Percentiles rank a stretch among this genome's conserved stretches.
These are phyloP conservation scores for Leucoraja ocellata DNA, from an alignment of 2,797 vertebrate species.

Conservation along the genomic window DNA sequence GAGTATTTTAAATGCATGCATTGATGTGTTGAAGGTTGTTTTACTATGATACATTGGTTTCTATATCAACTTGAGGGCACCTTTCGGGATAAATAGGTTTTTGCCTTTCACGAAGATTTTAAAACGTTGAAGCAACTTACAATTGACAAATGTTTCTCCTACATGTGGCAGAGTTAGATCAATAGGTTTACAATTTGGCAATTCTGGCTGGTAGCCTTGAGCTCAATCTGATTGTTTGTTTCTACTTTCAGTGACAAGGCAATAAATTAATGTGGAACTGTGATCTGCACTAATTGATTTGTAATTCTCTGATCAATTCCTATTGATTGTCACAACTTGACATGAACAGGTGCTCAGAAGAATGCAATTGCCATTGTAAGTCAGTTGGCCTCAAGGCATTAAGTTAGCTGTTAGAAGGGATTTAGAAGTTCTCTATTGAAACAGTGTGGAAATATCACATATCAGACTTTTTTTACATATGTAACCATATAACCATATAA, in stretches of 20 bases:
- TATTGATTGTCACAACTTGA: too few species aligned
- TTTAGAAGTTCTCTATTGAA: background rate
- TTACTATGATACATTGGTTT: background rate
- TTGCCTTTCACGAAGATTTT: background rate
- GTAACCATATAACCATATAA: too few species aligned
- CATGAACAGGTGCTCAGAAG: background rate
- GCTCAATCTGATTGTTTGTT: background rate
- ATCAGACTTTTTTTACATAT: background rate
- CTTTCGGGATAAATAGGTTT: background rate
- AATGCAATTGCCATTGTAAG: background rate
- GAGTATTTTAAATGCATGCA: constrained; percentile 52
- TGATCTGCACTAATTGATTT: background rate
- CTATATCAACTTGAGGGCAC: background rate
- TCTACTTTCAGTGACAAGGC: background rate
- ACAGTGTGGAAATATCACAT: background rate
- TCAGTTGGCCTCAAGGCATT: background rate
- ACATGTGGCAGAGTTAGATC: background rate
- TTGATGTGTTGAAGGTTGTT: background rate
- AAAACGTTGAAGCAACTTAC: background rate
- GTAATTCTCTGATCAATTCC: background rate
- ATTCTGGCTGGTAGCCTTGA: background rate
- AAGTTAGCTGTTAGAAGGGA: background rate
- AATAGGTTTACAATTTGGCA: background rate
- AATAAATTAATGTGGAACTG: background rate
- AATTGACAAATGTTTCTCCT: background rate